Evolutionary conservation across 2,113 vertebrate genomes (phyloP), one percentile per base, ranked within the genome.

Genomic region (Rattus rattus): DNA sequence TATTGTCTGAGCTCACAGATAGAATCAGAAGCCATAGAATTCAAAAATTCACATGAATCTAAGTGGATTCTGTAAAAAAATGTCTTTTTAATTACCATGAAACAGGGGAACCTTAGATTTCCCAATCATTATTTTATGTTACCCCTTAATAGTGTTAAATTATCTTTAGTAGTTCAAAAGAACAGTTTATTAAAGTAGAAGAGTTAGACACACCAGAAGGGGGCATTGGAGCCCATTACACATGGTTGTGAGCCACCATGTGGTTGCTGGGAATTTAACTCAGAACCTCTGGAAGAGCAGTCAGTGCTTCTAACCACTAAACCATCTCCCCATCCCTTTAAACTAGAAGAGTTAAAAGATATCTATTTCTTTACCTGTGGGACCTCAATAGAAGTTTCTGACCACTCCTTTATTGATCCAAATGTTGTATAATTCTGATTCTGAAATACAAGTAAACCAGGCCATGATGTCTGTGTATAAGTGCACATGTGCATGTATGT

Each of bases 111-210:
- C 43, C 47, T 92, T 5, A 49, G 81, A 90, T 73, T 95, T 96
- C 89, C 30, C 61, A 90, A 59, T 90, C 52, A 8, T 76, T 77
- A 77, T 7, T 33, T 3, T 7, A 0, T 67, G 16, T 88, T 92
- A 70, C 5, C 56, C 72, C 17, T 83, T 65, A 70, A 54, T 63
- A 26, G 63, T 28, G 20, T 22, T 88, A 63, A 84, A 20, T 61
- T 28, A n/a, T 91, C 52, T 95, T 79, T 92, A 91, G 56, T 26
- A 91, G 54, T 67, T 95, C 63, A 92, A 96, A 80, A 88, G 47
- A 17, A 91, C 49, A 43, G 28, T 61, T 9, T 63, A 47, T 91
- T 84, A 69, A 88, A 69, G 54, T 52, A 56, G 9, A 70, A 73
- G 33, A 84, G 61, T 67, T n/a, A 69, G 43, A 43, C 43, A 43